These are phyloP conservation scores for Ochotona princeps DNA, from an alignment of 2,113 vertebrate species.

Conservation along the genomic window DNA sequence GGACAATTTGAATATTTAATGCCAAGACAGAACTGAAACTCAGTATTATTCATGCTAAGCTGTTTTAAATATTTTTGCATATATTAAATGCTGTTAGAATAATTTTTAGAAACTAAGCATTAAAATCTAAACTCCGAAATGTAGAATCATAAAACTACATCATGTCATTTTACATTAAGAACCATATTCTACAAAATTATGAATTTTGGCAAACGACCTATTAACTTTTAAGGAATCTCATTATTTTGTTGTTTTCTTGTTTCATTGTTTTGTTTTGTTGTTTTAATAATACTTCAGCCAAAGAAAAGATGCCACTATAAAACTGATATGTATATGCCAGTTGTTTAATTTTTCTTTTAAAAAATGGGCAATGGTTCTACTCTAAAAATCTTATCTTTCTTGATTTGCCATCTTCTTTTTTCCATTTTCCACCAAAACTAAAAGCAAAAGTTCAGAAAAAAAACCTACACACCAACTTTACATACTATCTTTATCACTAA, in stretches of 20 bases:
- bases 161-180: constrained; percentile 42
- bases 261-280: neutral
- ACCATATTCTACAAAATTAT: constrained; percentile 30
- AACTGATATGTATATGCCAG: constrained; percentile 16
- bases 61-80: constrained; percentile 50
- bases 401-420: neutral
- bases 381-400: neutral
- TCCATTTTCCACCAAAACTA: neutral
- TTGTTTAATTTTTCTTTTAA: neutral
- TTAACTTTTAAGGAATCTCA: constrained; percentile 51
- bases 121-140: constrained; percentile 40
- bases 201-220: constrained; percentile 2
- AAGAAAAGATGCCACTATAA: constrained; percentile 10
- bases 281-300: neutral
- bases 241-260: neutral
- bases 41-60: constrained; percentile 20
- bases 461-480: neutral
- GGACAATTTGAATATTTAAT: constrained; percentile 7
- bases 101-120: constrained; percentile 61
- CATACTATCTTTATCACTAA: neutral
- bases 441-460: neutral
- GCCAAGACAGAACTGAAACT: constrained; percentile 29
- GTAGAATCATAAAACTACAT: constrained; percentile 37
- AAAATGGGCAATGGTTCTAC: constrained; percentile 5
- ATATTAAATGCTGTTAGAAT: constrained; percentile 50